Conservation (phyloP, 2,797 vertebrate genomes). For the Gadopsis marmoratus region DNA sequence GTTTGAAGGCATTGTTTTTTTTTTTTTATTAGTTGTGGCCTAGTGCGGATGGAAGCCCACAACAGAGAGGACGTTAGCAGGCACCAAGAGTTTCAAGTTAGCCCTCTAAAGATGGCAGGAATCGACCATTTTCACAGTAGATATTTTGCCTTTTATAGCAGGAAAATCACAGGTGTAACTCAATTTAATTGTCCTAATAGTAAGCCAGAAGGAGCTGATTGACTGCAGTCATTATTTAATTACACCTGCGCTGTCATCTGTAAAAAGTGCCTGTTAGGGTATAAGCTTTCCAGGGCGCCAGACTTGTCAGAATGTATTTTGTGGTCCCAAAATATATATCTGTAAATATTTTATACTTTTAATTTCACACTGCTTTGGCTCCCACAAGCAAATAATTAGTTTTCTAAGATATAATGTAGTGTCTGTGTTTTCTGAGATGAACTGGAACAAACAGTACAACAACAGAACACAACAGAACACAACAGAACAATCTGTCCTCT, state of each 20-base stretch:
- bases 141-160: neutral
- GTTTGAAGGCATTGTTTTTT: slow-evolving; percentile 39
- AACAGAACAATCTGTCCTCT: neutral
- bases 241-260: neutral
- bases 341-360: slow-evolving; percentile 58
- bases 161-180: slow-evolving; percentile 5
- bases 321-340: neutral
- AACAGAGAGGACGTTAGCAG: slow-evolving; percentile 2
- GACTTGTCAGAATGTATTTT: slow-evolving; percentile 10
- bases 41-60: slow-evolving; percentile 23
- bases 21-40: slow-evolving; percentile 48
- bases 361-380: slow-evolving; percentile 49
- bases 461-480: neutral
- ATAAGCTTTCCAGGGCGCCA: neutral
- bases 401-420: neutral
- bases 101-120: neutral
- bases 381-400: neutral
- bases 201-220: neutral
- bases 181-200: neutral
- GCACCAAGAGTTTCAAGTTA: slow-evolving; percentile 1
- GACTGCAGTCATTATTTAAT: neutral
- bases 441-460: neutral
- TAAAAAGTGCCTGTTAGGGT: neutral
- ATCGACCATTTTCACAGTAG: slow-evolving; percentile 1
- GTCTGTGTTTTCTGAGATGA: slow-evolving; percentile 11